Evolutionary conservation across 2,797 vertebrate genomes (phyloP).

Genomic region (Gymnocypris eckloni): DNA sequence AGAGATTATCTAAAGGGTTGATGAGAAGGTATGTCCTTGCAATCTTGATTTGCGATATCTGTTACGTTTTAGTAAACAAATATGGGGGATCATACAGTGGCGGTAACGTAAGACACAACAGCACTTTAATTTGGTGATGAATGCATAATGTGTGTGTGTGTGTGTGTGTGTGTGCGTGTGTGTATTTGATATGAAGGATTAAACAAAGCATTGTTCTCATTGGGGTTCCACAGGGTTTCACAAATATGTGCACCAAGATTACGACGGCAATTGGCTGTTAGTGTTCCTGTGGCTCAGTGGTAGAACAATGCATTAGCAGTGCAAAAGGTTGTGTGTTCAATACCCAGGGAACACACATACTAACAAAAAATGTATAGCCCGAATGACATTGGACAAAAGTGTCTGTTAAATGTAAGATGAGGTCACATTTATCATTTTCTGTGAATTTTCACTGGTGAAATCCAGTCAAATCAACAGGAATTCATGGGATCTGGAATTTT

Average conservation of each 20-base stretch:
- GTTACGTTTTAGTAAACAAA: constrained; percentile 49
- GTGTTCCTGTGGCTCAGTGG: too few relatives aligned
- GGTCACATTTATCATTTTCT: neutral
- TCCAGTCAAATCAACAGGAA: neutral
- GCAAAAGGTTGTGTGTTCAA: too few relatives aligned
- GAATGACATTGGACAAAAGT: too few relatives aligned
- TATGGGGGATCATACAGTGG: constrained; percentile 14
- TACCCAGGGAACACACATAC: too few relatives aligned
- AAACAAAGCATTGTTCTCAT: constrained; percentile 27
- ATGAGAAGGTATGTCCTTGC: constrained; percentile 28
- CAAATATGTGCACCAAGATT: constrained; percentile 9
- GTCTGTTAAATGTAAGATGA: too few relatives aligned
- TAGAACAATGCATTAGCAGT: too few relatives aligned
- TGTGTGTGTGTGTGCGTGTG: neutral
- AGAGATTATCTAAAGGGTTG: neutral
- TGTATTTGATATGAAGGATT: constrained; percentile 42
- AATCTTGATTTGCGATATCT: constrained; percentile 44
- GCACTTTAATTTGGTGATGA: constrained; percentile 39
- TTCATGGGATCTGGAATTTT: neutral
- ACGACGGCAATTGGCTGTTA: neutral
- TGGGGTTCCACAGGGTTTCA: too few relatives aligned
- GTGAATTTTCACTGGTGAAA: neutral
- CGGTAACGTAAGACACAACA: constrained; percentile 34
- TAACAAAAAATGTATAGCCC: too few relatives aligned
- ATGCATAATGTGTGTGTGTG: constrained; percentile 19